These are phyloP conservation scores for Trisateles emortualis DNA, from an alignment of 2,888 invertebrate species.

Conservation along the genomic window DNA sequence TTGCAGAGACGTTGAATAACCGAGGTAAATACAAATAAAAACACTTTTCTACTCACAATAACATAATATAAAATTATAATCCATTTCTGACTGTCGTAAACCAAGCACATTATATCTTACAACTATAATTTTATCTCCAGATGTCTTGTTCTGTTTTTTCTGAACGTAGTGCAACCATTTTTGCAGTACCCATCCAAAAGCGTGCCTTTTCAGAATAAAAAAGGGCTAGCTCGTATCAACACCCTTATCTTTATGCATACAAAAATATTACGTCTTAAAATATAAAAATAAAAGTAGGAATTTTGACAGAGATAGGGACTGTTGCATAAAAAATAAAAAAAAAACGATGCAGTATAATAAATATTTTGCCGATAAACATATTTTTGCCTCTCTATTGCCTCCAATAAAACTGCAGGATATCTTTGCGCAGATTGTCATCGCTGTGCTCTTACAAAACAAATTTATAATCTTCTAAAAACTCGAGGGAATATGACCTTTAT, in stretches of 20 bases:
- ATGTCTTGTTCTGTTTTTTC: not conserved
- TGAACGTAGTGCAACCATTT: not conserved
- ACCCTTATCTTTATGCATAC: conserved; percentile 9
- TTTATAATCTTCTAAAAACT: conserved; percentile 37
- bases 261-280: conserved; percentile 13
- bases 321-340: conserved; percentile 27
- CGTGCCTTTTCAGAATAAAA: too few relatives aligned
- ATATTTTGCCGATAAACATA: conserved; percentile 49
- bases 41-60: conserved; percentile 4
- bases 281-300: not conserved
- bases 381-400: conserved; percentile 53
- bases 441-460: conserved; percentile 54
- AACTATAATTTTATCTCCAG: conserved; percentile 11
- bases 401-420: conserved; percentile 71
- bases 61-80: conserved; percentile 7
- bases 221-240: not conserved
- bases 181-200: not conserved
- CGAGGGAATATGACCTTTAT: conserved; percentile 44
- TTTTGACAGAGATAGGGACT: conserved; percentile 19
- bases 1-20: conserved; percentile 59
- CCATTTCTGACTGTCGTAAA: conserved; percentile 2
- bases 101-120: conserved; percentile 11
- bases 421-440: conserved; percentile 69
- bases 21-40: conserved; percentile 57
- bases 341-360: conserved; percentile 34